These are phyloP conservation scores for Acromyrmex charruanus DNA, from an alignment of 1,140 invertebrate genomes.

Conservation along the genomic window DNA sequence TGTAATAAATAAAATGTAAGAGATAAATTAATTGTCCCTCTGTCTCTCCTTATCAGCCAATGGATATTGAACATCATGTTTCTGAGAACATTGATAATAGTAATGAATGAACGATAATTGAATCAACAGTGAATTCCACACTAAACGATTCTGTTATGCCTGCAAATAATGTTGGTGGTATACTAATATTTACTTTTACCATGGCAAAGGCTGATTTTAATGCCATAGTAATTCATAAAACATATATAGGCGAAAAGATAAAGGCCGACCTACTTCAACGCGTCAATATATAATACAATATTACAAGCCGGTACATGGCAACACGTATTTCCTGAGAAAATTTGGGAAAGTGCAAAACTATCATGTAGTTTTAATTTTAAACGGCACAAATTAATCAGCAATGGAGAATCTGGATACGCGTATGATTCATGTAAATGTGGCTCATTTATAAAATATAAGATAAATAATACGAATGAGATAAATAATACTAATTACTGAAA, in stretches of 20 bases:
- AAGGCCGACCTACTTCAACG: not conserved
- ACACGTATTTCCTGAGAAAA: not conserved
- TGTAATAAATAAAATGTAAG: too few species aligned
- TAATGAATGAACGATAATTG: too few species aligned
- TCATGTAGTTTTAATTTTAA: slow-evolving; percentile 16
- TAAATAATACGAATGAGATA: not conserved
- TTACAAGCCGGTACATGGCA: not conserved
- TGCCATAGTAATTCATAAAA: not conserved
- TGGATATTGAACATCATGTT: too few species aligned
- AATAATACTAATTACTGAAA: not conserved
- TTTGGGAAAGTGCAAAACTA: slow-evolving; percentile 2
- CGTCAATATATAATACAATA: not conserved
- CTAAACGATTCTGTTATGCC: too few species aligned
- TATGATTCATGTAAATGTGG: not conserved
- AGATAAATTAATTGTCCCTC: too few species aligned
- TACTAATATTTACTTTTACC: not conserved
- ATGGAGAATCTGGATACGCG: not conserved
- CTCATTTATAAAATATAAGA: not conserved
- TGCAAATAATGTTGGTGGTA: not conserved
- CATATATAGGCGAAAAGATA: not conserved
- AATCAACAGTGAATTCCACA: too few species aligned
- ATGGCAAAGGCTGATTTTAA: not conserved
- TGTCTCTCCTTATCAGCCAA: too few species aligned
- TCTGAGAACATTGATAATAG: too few species aligned
- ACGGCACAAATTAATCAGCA: not conserved